Conservation (phyloP, 2,888 invertebrate species). For the Graphium colonna region DNA sequence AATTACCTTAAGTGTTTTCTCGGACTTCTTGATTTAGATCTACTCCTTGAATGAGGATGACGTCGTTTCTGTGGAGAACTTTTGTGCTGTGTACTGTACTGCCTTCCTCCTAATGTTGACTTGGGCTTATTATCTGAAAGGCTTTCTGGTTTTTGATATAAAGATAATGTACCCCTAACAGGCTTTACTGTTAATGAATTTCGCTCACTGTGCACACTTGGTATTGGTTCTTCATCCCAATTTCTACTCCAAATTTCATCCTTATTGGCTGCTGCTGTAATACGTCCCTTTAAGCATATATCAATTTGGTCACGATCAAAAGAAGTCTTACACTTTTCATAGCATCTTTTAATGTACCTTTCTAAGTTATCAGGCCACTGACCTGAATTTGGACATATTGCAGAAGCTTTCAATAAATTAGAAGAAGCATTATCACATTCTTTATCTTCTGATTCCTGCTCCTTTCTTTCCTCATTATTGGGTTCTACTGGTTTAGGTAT, state of each 20-base stretch:
- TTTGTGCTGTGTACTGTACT: constrained; percentile 46
- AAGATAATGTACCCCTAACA: constrained; percentile 77
- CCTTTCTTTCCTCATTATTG: constrained; percentile 34
- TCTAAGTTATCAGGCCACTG: constrained; percentile 90
- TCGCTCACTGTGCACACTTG: constrained; percentile 90
- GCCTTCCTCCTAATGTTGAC: constrained; percentile 33
- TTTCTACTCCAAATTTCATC: constrained; percentile 94
- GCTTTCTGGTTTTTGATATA: constrained; percentile 78
- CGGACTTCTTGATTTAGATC: constrained; percentile 71
- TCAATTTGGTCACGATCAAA: constrained; percentile 97
- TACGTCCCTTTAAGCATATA: constrained; percentile 95
- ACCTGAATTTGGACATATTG: constrained; percentile 66
- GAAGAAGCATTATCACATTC: constrained; percentile 49
- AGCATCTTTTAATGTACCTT: constrained; percentile 95
- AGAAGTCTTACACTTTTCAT: constrained; percentile 92
- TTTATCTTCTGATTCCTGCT: constrained; percentile 43
- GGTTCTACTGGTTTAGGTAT: constrained; percentile 58
- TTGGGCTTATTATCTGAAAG: constrained; percentile 41
- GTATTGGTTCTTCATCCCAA: constrained; percentile 96
- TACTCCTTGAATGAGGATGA: constrained; percentile 56
- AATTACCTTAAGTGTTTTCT: constrained; percentile 71
- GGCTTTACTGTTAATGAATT: constrained; percentile 83
- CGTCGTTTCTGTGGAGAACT: constrained; percentile 59
- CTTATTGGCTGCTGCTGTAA: constrained; percentile 93
- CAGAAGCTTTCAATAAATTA: constrained; percentile 54